Percentiles rank a stretch among this genome's conserved stretches.
Conservation (phyloP, 2,113 vertebrate genomes). For the Heterotis niloticus region DNA sequence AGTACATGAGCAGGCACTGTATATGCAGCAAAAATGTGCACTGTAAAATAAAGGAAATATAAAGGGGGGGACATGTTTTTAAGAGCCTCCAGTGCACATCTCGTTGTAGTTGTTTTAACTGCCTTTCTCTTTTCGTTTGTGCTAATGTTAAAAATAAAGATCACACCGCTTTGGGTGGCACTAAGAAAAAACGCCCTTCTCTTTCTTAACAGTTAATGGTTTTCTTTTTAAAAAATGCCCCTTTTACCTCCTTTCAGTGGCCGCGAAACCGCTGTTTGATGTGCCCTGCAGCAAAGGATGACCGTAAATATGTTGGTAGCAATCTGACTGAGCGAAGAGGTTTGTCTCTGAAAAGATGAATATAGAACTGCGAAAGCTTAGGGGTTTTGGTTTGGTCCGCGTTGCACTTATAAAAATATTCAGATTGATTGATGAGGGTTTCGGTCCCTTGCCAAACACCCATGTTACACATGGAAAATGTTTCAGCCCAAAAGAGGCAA, state of each 20-base stretch:
- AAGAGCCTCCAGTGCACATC: too few relatives aligned
- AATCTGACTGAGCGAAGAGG: conserved; percentile 44
- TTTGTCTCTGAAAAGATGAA: conserved; percentile 21
- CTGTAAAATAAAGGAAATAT: not conserved
- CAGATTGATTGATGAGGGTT: conserved; percentile 43
- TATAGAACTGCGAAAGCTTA: conserved; percentile 36
- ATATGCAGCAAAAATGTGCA: not conserved
- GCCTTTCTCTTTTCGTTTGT: conserved; percentile 11
- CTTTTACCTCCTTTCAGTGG: conserved; percentile 38
- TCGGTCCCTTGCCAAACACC: conserved; percentile 30
- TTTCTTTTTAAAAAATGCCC: not conserved
- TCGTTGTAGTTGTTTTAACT: not conserved
- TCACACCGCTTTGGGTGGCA: too few relatives aligned
- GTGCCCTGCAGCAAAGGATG: conserved; percentile 34
- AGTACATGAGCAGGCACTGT: not conserved
- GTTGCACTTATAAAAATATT: conserved; percentile 39
- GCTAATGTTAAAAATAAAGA: not conserved
- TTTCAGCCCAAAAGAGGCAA: conserved; percentile 35
- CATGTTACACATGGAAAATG: conserved; percentile 34
- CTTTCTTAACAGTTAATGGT: too few relatives aligned
- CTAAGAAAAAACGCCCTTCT: too few relatives aligned
- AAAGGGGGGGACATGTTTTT: not conserved
- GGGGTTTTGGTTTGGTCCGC: conserved; percentile 24
- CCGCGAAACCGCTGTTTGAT: conserved; percentile 43
- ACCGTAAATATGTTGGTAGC: conserved; percentile 17